Base-by-base conservation (phyloP, 2,113 vertebrate genomes). In the Eurypyga helias region DNA sequence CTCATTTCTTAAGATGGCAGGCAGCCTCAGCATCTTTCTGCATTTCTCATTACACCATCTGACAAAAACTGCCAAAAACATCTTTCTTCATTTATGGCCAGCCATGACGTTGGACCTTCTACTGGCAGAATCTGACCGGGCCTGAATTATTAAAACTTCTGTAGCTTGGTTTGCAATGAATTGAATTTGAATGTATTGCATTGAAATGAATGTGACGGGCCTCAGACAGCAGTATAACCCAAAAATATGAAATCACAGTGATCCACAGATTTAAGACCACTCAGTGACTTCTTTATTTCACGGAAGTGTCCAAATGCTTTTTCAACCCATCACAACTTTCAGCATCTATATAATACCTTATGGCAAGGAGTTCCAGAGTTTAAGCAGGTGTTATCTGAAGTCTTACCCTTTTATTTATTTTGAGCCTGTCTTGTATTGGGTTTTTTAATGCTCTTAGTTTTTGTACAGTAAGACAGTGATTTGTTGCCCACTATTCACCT, bases 1-100 rank as follows among this genome's bases (percentile, higher is more conserved):
- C 93, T 83, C 76, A n/a, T 76, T 94, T 91, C 69, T 95, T 78
- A 91, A 89, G 70, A 88, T 87, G 83, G 61, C 54, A 93, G 72
- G 51, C 46, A 89, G 51, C 34, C 78, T 89, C 72, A 78, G 46
- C 21, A 82, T 81, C 72, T 69, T 90, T 93, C 91, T 96, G 72
- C 54, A 81, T 83, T 95, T 93, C 94, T 92, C 86, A 75, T 95
- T 91, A 89, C 48, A 91, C 43, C 43, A 28, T 31, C 84, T 45
- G 46, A 83, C 69, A 91, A 93, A 78, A 95, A 41, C 9, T 4
- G 17, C 83, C 76, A 34, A 78, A 87, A 67, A 9, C 77, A 49
- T 70, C 33, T 69, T 89, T 83, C 73, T 95, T 93, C 70, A 71
- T 91, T 93, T 96, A 79, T 87, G 61, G 72, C 48, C 52, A 94